Percentiles rank a stretch among this genome's conserved stretches.
These are phyloP conservation scores for Parnassius apollo DNA, from an alignment of 2,888 invertebrate genomes.

Conservation along the genomic window DNA sequence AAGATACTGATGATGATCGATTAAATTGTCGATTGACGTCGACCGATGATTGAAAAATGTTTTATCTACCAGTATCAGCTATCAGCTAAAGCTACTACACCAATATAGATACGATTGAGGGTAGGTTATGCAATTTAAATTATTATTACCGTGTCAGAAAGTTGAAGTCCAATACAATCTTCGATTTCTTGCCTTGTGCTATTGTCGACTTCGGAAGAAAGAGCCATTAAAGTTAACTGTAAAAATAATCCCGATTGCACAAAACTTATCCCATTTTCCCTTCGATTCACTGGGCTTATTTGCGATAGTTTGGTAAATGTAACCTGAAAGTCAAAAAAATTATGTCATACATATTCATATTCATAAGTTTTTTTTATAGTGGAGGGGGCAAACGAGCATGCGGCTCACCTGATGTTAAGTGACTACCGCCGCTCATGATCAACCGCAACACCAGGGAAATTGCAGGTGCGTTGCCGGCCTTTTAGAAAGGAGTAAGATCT, in stretches of 20 bases:
- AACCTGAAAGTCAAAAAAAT: conserved; percentile 41
- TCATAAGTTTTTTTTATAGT: no score
- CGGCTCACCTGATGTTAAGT: no score
- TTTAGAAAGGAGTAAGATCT: no score
- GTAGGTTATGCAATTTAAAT: background rate
- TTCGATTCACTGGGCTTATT: conserved; percentile 48
- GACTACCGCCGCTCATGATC: no score
- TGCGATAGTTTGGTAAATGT: conserved; percentile 52
- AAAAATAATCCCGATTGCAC: conserved; percentile 66
- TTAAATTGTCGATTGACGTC: no score
- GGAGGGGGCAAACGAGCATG: no score
- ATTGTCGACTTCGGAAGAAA: conserved; percentile 59
- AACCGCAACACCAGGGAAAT: no score
- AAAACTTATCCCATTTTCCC: conserved; percentile 69
- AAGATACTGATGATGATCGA: no score
- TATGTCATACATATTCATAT: background rate
- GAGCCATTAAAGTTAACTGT: conserved; percentile 52
- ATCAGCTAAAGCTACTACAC: no score
- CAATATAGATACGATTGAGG: background rate
- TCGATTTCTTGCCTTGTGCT: conserved; percentile 57
- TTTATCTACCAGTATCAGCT: no score
- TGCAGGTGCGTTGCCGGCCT: no score
- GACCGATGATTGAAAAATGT: no score
- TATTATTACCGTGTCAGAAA: conserved; percentile 48
- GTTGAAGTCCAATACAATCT: conserved; percentile 42